Conservation (phyloP, 2,113 vertebrate genomes). For the Grantiella picta region DNA sequence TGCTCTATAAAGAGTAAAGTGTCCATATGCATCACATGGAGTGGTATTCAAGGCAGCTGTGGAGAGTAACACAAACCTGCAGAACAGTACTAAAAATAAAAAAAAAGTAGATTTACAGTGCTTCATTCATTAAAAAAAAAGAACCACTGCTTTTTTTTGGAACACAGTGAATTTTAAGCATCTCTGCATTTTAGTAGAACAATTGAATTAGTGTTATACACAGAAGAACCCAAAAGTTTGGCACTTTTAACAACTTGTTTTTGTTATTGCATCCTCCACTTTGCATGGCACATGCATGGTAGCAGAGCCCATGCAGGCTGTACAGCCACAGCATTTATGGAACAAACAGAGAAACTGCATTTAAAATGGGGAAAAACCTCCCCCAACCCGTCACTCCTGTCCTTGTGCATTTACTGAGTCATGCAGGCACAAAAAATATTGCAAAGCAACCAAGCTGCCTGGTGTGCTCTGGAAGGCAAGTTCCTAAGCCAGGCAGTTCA, state of each 20-base stretch:
- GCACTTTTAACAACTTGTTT: slow-evolving; percentile 63
- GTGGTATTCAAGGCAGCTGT: slow-evolving; percentile 56
- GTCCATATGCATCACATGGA: neutral
- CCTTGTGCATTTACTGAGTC: neutral
- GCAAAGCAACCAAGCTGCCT: neutral
- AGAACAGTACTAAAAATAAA: neutral
- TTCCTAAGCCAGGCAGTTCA: neutral
- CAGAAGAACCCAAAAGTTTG: slow-evolving; percentile 57
- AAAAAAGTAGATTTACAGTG: neutral
- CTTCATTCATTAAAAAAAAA: neutral
- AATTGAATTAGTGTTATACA: neutral
- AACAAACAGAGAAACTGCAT: slow-evolving; percentile 20
- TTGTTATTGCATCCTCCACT: slow-evolving; percentile 65
- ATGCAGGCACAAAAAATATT: slow-evolving; percentile 1
- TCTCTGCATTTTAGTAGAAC: slow-evolving; percentile 2
- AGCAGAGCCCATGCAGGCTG: neutral
- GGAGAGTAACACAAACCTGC: slow-evolving; percentile 48
- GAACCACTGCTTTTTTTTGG: neutral
- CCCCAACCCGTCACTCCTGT: neutral
- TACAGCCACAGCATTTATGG: neutral
- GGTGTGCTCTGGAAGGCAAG: neutral
- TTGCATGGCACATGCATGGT: neutral
- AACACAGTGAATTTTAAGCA: slow-evolving; percentile 58
- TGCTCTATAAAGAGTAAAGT: neutral
- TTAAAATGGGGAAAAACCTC: neutral